Evolutionary conservation across 2,797 vertebrate genomes (phyloP), one percentile per base, ranked within the genome.

Genomic region (Mormyrops boulengeri): DNA sequence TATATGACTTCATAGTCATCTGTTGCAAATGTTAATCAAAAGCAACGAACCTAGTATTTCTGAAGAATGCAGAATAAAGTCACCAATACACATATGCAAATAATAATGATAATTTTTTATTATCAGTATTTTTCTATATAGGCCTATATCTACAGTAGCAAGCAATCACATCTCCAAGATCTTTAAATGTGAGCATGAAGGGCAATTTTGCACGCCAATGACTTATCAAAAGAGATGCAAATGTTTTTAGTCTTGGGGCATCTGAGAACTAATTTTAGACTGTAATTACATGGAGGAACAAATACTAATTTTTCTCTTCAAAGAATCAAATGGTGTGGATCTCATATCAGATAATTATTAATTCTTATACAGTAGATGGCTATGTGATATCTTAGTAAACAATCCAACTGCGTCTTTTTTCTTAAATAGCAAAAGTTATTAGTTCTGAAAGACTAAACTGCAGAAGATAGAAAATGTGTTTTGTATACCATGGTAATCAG

Each of bases 281-380:
- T 90, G 89, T 88, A 90, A 90, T 88, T 88, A 88, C 66, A 88
- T 80, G 44, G 49, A 90, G 89, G 50, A 52, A 82, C 89, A 90
- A 90, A 89, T 87, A 88, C 89, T 82, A 88, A 90, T 90, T 90
- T 88, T 50, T 85, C 62, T 90, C 85, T 90, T 90, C 38, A 88
- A 90, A 88, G 89, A 88, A 80, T 88, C 89, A 77, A 41, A 88
- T 34, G 86, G 69, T n/a, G 34, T 4, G 86, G 22, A 87, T 38
- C n/a, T 80, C 85, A 90, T 57, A 55, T 82, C 49, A 90, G 66
- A 90, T 50, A 90, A 89, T 87, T 77, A 89, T 47, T 49, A 53
- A 87, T 53, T 8, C 0, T 50, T 34, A 60, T 88, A 88, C 66
- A 57, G 87, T 82, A 22, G 86, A 30, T 69, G 14, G 52, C 69